phyloP scores from a whole-genome alignment of 2,888 invertebrate species.

The Drosophila ezoana region DNA sequence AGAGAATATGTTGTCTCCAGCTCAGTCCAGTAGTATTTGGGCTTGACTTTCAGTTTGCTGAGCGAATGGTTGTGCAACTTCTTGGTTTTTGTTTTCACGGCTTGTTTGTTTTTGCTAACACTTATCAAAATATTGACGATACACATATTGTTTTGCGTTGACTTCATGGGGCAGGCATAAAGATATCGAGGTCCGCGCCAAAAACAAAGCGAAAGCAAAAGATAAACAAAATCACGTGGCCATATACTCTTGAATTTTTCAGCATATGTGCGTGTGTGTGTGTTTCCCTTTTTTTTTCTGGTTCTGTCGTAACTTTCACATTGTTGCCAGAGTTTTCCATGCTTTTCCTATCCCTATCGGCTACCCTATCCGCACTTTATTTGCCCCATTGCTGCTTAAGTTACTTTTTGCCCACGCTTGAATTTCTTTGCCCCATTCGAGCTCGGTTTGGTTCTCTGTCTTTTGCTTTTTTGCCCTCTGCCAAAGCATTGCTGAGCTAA shows the following conservation, averaged over 20 bases:
- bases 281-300: slow-evolving; percentile 10
- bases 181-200: slow-evolving; percentile 60
- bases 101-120: slow-evolving; percentile 80
- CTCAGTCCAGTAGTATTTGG: slow-evolving; percentile 8
- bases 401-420: slow-evolving; percentile 74
- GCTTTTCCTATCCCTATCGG: slow-evolving; percentile 3
- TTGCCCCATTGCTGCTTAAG: slow-evolving; percentile 72
- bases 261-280: slow-evolving; percentile 27
- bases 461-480: slow-evolving; percentile 29
- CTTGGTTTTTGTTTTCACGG: slow-evolving; percentile 66
- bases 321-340: slow-evolving; percentile 57
- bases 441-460: slow-evolving; percentile 20
- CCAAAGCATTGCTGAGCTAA: slow-evolving; percentile 68
- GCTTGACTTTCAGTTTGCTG: slow-evolving; percentile 41
- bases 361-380: slow-evolving; percentile 58
- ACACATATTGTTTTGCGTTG: slow-evolving; percentile 71
- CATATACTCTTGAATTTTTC: slow-evolving; percentile 57
- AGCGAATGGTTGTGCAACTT: slow-evolving; percentile 49
- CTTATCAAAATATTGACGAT: slow-evolving; percentile 78
- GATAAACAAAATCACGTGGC: slow-evolving; percentile 44
- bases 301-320: slow-evolving; percentile 70
- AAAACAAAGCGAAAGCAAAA: slow-evolving; percentile 23
- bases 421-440: slow-evolving; percentile 60
- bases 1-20: slow-evolving; percentile 7
- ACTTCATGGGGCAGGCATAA: slow-evolving; percentile 66